Percentiles rank a stretch among this genome's conserved stretches.
Evolutionary conservation across 2,113 vertebrate genomes (phyloP).

Genomic region (Varanus salvator): DNA sequence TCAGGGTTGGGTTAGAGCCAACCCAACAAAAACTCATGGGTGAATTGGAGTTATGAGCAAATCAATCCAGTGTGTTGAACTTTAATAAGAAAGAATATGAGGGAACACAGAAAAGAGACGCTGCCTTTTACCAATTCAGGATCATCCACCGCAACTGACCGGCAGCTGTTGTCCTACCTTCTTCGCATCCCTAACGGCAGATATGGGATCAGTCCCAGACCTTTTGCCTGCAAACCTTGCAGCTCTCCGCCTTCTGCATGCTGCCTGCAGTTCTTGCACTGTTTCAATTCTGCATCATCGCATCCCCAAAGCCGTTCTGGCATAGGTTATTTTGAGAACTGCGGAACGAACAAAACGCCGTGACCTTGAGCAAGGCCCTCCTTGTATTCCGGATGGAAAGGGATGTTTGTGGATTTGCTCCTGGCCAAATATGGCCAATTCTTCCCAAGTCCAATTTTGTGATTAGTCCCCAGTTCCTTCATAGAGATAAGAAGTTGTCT

Average conservation of each 20-base stretch:
- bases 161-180: neutral
- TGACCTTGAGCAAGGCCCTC: slow-evolving; percentile 16
- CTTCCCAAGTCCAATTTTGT: slow-evolving; percentile 29
- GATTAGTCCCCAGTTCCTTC: slow-evolving; percentile 16
- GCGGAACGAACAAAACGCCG: neutral
- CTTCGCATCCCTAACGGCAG: neutral
- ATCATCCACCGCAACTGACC: neutral
- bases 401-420: slow-evolving; percentile 48
- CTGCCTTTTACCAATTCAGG: neutral
- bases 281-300: neutral
- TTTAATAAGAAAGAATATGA: too few relatives aligned
- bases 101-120: too few relatives aligned
- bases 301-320: neutral
- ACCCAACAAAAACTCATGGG: too few relatives aligned
- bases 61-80: too few relatives aligned
- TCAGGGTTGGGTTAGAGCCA: too few relatives aligned
- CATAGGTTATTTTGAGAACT: neutral
- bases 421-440: slow-evolving; percentile 14
- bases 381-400: slow-evolving; percentile 48
- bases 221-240: too few relatives aligned
- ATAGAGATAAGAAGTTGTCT: neutral
- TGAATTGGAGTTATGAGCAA: too few relatives aligned
- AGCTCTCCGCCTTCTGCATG: too few relatives aligned
- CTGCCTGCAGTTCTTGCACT: neutral
- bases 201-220: neutral